phyloP scores from a whole-genome alignment of 2,797 vertebrate genomes.

The Prionace glauca region DNA sequence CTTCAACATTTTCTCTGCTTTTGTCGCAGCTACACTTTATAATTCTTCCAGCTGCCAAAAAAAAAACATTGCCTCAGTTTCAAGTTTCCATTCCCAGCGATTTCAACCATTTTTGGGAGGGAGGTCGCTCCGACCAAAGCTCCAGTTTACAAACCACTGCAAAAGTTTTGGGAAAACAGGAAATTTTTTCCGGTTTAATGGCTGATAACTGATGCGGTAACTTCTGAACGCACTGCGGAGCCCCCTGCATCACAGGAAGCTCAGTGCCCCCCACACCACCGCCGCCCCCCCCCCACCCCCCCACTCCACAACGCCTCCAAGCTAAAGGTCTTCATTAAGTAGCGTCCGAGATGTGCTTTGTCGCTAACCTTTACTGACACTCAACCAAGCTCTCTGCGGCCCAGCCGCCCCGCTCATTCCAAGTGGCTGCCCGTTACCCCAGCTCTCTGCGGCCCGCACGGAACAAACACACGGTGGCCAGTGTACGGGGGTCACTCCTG shows the following conservation, averaged over 20 bases:
- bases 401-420: neutral
- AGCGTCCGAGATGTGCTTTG: neutral
- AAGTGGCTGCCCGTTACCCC: neutral
- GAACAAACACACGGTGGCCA: too few species aligned
- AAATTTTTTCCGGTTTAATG: slow-evolving; percentile 1
- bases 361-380: neutral
- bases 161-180: neutral
- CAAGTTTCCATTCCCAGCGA: neutral
- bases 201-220: neutral
- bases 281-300: too few species aligned
- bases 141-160: neutral
- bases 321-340: slow-evolving; percentile 3
- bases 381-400: neutral
- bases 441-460: neutral
- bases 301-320: neutral
- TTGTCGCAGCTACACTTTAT: neutral
- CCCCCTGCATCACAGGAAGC: neutral
- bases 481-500: neutral
- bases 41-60: neutral
- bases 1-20: neutral
- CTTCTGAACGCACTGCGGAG: neutral
- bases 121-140: neutral
- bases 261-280: neutral
- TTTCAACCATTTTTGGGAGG: neutral
- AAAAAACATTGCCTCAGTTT: neutral